Percentiles rank a stretch among this genome's conserved stretches.
Conservation (phyloP, 92 coral and sea anemone species). For the Palythoa caribaeorum region DNA sequence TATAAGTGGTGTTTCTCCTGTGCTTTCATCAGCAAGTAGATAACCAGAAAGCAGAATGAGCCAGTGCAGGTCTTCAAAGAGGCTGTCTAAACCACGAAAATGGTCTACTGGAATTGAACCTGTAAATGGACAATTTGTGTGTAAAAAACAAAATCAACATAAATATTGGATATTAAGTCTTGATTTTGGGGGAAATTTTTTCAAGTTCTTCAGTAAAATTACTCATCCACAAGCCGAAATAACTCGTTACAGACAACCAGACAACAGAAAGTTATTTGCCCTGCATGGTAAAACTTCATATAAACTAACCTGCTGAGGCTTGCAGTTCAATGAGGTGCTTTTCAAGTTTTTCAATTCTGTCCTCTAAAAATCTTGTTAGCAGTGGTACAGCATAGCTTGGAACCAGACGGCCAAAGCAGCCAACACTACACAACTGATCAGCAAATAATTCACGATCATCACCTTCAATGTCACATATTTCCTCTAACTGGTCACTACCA, state of each 20-base stretch:
- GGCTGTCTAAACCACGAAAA: conserved; percentile 75
- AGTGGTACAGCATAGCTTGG: conserved; percentile 78
- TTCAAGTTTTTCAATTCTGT: conserved; percentile 73
- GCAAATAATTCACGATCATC: conserved; percentile 93
- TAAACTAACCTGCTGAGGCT: conserved; percentile 62
- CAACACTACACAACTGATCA: conserved; percentile 89
- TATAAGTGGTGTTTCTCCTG: conserved; percentile 89
- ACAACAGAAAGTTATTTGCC: too few relatives aligned
- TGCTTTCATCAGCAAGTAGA: conserved; percentile 89
- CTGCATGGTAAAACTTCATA: not conserved
- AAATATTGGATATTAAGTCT: not conserved
- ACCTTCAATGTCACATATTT: conserved; percentile 92
- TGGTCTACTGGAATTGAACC: conserved; percentile 69
- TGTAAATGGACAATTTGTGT: not conserved
- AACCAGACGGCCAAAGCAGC: conserved; percentile 82
- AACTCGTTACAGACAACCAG: too few relatives aligned
- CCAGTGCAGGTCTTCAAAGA: conserved; percentile 98
- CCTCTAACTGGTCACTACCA: conserved; percentile 77
- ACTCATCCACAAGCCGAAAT: too few relatives aligned
- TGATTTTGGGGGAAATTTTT: not conserved
- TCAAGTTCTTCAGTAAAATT: too few relatives aligned
- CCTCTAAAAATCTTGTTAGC: conserved; percentile 78
- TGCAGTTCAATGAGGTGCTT: conserved; percentile 69
- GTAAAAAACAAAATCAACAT: not conserved
- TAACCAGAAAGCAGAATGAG: conserved; percentile 86